Conservation (phyloP, 2,113 vertebrate species). For the Struthio camelus region DNA sequence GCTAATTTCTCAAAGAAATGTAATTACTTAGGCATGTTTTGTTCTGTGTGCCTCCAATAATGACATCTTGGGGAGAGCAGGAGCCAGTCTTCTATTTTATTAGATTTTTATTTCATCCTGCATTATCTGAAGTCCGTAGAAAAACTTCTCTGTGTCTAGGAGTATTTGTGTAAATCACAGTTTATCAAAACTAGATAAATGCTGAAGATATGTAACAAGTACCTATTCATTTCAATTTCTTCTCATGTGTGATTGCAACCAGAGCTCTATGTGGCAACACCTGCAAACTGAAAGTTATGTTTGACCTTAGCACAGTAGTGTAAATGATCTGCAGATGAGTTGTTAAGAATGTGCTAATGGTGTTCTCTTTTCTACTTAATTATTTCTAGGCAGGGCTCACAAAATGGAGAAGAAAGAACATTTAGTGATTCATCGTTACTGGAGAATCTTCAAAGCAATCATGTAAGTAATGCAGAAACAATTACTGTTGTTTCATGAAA, state of each 20-base stretch:
- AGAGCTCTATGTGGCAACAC: not conserved
- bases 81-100: not conserved
- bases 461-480: slow-evolving; percentile 83
- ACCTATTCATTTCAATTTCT: not conserved
- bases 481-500: not conserved
- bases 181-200: not conserved
- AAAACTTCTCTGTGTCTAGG: not conserved
- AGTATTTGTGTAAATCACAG: not conserved
- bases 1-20: not conserved
- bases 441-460: slow-evolving; percentile 96
- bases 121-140: not conserved
- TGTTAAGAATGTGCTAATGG: not conserved
- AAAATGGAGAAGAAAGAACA: slow-evolving; percentile 84
- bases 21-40: not conserved
- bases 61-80: not conserved
- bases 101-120: not conserved
- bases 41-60: not conserved
- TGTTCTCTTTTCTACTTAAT: not conserved
- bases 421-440: slow-evolving; percentile 92
- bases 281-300: not conserved
- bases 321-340: not conserved
- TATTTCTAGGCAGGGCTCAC: slow-evolving; percentile 83
- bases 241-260: not conserved
- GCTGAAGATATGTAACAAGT: not conserved
- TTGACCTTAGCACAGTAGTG: not conserved